These are phyloP conservation scores for Labia minor DNA, from an alignment of 2,888 invertebrate species.

Conservation along the genomic window DNA sequence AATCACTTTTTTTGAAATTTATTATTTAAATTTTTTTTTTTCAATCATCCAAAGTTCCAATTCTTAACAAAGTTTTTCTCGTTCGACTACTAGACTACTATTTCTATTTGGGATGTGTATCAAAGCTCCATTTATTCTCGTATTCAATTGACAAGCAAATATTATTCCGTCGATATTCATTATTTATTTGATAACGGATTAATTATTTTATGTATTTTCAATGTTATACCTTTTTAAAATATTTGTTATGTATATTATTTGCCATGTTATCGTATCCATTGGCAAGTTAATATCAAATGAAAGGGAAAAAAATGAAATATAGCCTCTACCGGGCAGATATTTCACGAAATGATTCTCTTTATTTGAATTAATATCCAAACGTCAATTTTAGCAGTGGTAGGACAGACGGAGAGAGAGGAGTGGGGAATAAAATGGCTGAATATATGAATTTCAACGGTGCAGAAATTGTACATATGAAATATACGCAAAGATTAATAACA, in stretches of 20 bases:
- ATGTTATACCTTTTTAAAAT: not conserved
- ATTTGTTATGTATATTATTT: conserved; percentile 8
- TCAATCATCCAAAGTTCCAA: too few species aligned
- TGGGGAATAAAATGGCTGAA: conserved; percentile 3
- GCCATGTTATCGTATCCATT: not conserved
- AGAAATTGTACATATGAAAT: conserved; percentile 13
- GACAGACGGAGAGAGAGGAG: not conserved
- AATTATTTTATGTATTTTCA: not conserved
- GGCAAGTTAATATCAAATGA: conserved; percentile 13
- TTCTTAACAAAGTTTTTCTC: too few species aligned
- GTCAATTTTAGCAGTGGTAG: not conserved
- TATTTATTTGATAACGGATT: conserved; percentile 5
- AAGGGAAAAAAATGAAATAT: conserved; percentile 9
- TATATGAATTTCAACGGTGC: conserved; percentile 13
- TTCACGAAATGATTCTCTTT: conserved; percentile 13
- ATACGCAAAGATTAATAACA: conserved; percentile 13
- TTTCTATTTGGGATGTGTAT: not conserved
- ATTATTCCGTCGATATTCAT: not conserved
- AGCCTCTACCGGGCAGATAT: conserved; percentile 1
- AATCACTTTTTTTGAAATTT: too few species aligned
- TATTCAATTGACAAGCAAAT: not conserved
- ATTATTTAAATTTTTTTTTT: too few species aligned
- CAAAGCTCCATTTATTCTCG: not conserved
- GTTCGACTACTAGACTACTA: not conserved
- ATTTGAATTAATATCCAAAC: conserved; percentile 13